phyloP scores from a whole-genome alignment of 2,888 invertebrate species.

The Dryobota labecula region DNA sequence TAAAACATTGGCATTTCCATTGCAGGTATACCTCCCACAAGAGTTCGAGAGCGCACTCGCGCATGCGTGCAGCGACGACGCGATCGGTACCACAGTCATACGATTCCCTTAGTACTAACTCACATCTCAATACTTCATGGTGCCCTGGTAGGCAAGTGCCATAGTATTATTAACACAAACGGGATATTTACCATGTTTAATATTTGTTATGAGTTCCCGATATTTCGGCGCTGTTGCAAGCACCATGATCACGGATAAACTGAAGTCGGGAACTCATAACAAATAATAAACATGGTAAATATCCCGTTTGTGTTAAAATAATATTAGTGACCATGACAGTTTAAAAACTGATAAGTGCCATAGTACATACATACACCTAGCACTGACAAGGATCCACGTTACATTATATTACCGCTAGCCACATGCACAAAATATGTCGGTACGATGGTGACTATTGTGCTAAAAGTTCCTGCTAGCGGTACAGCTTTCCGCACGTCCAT shows the following conservation, averaged over 20 bases:
- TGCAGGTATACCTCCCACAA: constrained; percentile 85
- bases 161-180: too few relatives aligned
- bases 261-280: too few relatives aligned
- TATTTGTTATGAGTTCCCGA: too few relatives aligned
- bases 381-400: background rate
- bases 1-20: constrained; percentile 6
- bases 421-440: too few relatives aligned
- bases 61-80: constrained; percentile 86
- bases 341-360: too few relatives aligned
- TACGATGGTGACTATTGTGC: background rate
- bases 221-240: too few relatives aligned
- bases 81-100: constrained; percentile 85
- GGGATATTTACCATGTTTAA: too few relatives aligned
- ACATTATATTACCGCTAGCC: background rate
- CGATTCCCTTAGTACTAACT: constrained; percentile 80
- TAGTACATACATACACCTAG: too few relatives aligned
- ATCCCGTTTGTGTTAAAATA: too few relatives aligned
- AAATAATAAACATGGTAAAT: too few relatives aligned
- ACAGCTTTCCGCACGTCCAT: background rate
- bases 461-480: background rate
- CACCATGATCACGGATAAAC: too few relatives aligned
- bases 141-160: constrained; percentile 42
- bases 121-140: constrained; percentile 16
- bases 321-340: too few relatives aligned
- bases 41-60: constrained; percentile 87